These are phyloP conservation scores for Holotrichia oblita DNA, from an alignment of 1,140 invertebrate species.

Conservation along the genomic window DNA sequence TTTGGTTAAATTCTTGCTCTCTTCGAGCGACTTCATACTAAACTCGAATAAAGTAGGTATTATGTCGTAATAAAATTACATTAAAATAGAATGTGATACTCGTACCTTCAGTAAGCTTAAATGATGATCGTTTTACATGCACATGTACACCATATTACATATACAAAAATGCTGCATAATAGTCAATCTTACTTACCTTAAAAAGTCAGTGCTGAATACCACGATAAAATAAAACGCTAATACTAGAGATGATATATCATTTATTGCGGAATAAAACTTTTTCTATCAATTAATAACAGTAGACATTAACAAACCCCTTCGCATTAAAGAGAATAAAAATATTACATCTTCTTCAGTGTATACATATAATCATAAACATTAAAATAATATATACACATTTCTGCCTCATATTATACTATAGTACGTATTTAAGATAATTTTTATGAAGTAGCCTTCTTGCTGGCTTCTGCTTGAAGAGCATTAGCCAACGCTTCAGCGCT, in stretches of 20 bases:
- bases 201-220: background rate
- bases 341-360: too few species aligned
- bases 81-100: background rate
- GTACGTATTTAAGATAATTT: background rate
- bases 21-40: background rate
- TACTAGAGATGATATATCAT: background rate
- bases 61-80: background rate
- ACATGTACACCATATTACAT: too few species aligned
- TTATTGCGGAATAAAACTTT: background rate
- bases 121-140: too few species aligned
- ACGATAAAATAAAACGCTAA: background rate
- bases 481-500: slow-evolving; percentile 72
- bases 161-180: background rate
- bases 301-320: background rate
- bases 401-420: too few species aligned
- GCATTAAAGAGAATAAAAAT: background rate
- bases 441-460: background rate
- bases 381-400: too few species aligned
- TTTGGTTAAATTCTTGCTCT: background rate
- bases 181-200: background rate
- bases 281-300: background rate
- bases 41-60: background rate
- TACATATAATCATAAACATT: too few species aligned
- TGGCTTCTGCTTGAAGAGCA: slow-evolving; percentile 63
- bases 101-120: too few species aligned